Percentiles rank a stretch among this genome's conserved stretches.
Evolutionary conservation across 2,113 vertebrate genomes (phyloP).

Genomic region (Poeciliopsis turrubarensis): DNA sequence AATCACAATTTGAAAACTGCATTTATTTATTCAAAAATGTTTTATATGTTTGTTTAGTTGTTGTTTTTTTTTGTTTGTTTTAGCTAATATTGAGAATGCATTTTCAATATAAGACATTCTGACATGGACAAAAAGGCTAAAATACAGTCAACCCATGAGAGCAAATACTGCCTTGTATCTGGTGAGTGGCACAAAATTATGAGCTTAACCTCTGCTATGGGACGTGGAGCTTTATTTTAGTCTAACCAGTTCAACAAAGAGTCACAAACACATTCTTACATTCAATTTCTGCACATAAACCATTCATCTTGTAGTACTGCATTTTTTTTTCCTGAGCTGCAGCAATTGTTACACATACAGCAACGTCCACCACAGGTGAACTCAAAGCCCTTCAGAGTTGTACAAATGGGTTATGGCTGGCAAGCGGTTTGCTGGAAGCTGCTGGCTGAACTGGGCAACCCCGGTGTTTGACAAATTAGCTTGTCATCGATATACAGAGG

Average conservation of each 20-base stretch:
- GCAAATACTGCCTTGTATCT: slow-evolving; percentile 11
- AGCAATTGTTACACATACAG: slow-evolving; percentile 31
- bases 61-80: too few species aligned
- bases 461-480: slow-evolving; percentile 71
- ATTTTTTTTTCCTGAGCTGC: slow-evolving; percentile 1
- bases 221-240: slow-evolving; percentile 38
- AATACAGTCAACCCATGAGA: neutral
- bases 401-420: slow-evolving; percentile 59
- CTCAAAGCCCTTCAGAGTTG: slow-evolving; percentile 47
- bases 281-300: slow-evolving; percentile 14
- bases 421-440: slow-evolving; percentile 53
- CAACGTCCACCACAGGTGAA: slow-evolving; percentile 38
- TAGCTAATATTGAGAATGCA: too few species aligned
- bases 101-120: too few species aligned
- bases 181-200: slow-evolving; percentile 47
- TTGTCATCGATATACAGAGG: slow-evolving; percentile 67
- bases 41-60: too few species aligned
- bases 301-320: slow-evolving; percentile 1
- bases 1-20: too few species aligned
- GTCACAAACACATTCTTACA: slow-evolving; percentile 37
- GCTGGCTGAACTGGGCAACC: slow-evolving; percentile 52
- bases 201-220: slow-evolving; percentile 30
- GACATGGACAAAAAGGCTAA: neutral
- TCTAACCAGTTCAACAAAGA: slow-evolving; percentile 36
- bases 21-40: too few species aligned